Conservation (phyloP, 2,113 vertebrate genomes). For the Parus major region DNA sequence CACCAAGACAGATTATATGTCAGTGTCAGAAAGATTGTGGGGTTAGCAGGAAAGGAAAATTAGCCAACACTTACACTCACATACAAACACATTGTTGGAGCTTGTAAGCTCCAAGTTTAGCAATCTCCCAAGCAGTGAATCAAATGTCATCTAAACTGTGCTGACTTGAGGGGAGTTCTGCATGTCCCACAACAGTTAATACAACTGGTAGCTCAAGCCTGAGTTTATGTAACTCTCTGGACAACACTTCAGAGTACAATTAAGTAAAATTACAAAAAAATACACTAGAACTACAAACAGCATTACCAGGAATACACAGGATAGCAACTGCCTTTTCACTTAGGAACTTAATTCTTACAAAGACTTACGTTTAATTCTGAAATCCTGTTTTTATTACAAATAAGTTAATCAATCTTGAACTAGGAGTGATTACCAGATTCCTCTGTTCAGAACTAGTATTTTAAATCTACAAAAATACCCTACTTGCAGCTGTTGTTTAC, state of each 20-base stretch:
- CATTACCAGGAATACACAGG: neutral
- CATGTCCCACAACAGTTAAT: neutral
- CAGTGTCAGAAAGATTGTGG: neutral
- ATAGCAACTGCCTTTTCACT: neutral
- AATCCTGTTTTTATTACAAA: neutral
- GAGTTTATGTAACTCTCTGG: neutral
- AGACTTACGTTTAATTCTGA: neutral
- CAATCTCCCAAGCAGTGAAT: neutral
- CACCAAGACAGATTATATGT: neutral
- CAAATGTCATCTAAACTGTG: neutral
- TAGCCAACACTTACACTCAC: neutral
- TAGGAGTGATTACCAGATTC: neutral
- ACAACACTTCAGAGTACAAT: neutral
- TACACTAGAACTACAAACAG: neutral
- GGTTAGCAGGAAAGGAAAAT: neutral
- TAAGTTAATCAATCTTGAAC: neutral
- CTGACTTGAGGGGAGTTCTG: neutral
- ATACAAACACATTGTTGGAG: neutral
- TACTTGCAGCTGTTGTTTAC: neutral
- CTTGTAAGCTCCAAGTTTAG: neutral
- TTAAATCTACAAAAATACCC: neutral
- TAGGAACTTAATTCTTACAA: neutral
- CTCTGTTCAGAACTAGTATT: neutral
- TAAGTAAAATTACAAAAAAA: neutral
- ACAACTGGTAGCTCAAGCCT: neutral